Percentiles rank a stretch among this genome's conserved stretches.
Evolutionary conservation across 2,113 vertebrate genomes (phyloP).

Genomic region (Calyptommatus sinebrachiatus): DNA sequence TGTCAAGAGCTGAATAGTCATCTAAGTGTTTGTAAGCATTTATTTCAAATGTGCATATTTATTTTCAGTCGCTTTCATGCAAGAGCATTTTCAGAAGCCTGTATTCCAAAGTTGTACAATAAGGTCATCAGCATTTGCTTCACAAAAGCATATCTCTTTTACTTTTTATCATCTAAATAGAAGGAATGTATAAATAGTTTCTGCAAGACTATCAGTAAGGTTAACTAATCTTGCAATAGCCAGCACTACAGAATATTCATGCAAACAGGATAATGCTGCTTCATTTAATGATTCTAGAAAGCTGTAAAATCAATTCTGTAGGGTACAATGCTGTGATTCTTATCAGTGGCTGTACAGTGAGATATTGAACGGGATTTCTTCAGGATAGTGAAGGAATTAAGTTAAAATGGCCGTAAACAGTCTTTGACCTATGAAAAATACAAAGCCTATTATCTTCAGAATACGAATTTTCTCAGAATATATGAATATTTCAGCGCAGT

Average conservation of each 20-base stretch:
- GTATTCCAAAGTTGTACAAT: background rate
- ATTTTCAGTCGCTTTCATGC: background rate
- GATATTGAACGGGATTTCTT: background rate
- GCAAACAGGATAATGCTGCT: background rate
- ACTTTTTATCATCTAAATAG: background rate
- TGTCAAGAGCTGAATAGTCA: background rate
- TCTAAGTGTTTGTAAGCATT: background rate
- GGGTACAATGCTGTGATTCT: background rate
- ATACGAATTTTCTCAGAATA: background rate
- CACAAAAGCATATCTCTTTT: background rate
- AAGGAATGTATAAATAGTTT: background rate
- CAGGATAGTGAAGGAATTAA: background rate
- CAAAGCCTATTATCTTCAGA: background rate
- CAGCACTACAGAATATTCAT: slow-evolving; percentile 1
- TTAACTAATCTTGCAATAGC: background rate
- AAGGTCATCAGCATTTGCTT: background rate
- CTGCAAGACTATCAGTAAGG: background rate
- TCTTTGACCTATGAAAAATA: background rate
- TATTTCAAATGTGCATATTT: background rate
- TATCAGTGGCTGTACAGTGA: background rate
- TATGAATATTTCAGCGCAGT: background rate
- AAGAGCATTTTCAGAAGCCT: background rate
- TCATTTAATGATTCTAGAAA: background rate
- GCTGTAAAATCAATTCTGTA: slow-evolving; percentile 5
- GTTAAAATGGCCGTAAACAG: background rate